Evolutionary conservation across 2,888 invertebrate genomes (phyloP), one percentile per base, ranked within the genome.

Genomic region (Volucella inanis): DNA sequence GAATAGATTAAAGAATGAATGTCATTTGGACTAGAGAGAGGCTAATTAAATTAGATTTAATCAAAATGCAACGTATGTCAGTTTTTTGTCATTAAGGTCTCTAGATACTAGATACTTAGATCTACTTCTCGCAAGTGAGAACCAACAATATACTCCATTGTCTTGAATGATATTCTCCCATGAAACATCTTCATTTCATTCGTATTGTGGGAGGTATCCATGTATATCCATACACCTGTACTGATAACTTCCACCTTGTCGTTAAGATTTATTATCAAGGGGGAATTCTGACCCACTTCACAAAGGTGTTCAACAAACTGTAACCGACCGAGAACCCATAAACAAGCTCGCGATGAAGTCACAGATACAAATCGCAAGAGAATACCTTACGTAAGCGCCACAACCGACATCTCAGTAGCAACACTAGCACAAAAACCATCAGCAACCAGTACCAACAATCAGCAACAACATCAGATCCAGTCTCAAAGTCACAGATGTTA

Each of bases 251-350:
- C 75, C 75, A 62, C 50, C 55, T 55, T 75, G 43, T n/a, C 8
- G 22, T 9, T n/a, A 41, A 57, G 62, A 74, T 74, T 74, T 74
- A 74, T 83, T 50, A 39, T 64, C 64, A 57, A 70, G 79, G 31
- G 31, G 6, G 52, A 74, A 50, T 79, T 74, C 79, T 83, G 83
- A 83, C 83, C 79, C 79, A 83, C 50, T 83, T 83, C 79, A 79
- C 62, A 75, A 75, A 64, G 74, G 62, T 79, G 83, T 52, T 72
- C 79, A 68, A 31, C 83, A 83, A 83, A 79, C 72, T 83, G 83
- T 83, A 79, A 83, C 83, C 72, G 57, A 82, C 78, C 50, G 54
- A 78, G 82, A 72, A 67, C 55, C 55, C 57, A 80, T 80, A 75
- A 80, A 80, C 75, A 55, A 80, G 55, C 62, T 12, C 39, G 43